phyloP scores from a whole-genome alignment of 2,888 invertebrate genomes.

The Tupiocoris notatus region DNA sequence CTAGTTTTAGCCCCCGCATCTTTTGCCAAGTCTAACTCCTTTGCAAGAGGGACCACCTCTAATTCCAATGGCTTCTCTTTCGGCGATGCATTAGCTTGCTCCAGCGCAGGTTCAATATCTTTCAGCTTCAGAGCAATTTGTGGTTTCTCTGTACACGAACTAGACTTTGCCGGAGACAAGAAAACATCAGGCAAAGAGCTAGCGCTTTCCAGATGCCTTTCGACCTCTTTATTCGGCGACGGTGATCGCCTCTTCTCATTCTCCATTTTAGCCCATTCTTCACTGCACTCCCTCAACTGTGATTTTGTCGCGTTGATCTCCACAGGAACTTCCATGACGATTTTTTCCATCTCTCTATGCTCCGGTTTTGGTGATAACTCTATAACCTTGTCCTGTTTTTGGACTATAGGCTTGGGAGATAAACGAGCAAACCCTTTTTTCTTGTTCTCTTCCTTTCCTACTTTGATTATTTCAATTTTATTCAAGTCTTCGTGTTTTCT shows the following conservation, averaged over 20 bases:
- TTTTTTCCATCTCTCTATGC: conserved; percentile 29
- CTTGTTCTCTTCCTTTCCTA: conserved; percentile 27
- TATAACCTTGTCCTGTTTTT: conserved; percentile 39
- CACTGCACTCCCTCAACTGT: conserved; percentile 34
- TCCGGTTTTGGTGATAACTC: conserved; percentile 33
- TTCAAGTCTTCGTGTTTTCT: conserved; percentile 39
- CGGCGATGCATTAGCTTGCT: background rate
- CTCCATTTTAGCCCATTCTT: conserved; percentile 1
- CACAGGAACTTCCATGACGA: conserved; percentile 21
- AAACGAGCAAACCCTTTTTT: conserved; percentile 17
- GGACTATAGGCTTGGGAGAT: conserved; percentile 29
- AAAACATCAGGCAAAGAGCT: background rate
- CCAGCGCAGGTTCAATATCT: background rate
- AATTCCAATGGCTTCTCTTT: conserved; percentile 4
- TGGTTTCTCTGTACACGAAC: background rate
- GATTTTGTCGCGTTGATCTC: conserved; percentile 33
- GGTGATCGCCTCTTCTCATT: background rate
- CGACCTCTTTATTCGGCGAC: background rate
- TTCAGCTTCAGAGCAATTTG: background rate
- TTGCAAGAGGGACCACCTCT: background rate
- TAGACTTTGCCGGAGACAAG: background rate
- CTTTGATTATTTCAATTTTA: conserved; percentile 40
- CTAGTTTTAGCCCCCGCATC: background rate
- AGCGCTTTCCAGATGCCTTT: background rate
- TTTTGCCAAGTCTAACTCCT: background rate